These are phyloP conservation scores for Colius striatus DNA, from an alignment of 2,113 vertebrate genomes.

Conservation along the genomic window DNA sequence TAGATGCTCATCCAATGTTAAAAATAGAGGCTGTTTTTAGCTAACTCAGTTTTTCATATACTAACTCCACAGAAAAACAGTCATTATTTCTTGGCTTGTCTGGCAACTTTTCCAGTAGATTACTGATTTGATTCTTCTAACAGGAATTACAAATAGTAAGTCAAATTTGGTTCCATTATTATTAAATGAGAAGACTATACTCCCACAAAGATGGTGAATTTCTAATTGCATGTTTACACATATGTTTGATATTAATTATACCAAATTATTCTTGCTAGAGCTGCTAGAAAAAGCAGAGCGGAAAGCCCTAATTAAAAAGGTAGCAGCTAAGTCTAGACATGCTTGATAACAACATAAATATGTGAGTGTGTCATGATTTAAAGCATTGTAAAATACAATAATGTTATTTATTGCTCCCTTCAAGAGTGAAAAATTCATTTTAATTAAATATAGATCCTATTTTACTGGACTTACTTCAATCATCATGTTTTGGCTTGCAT, in stretches of 20 bases:
- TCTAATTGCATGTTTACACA: not conserved
- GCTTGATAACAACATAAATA: slow-evolving; percentile 34
- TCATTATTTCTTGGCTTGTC: not conserved
- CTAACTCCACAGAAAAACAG: not conserved
- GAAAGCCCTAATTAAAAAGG: slow-evolving; percentile 2
- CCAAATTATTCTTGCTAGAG: not conserved
- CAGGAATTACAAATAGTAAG: not conserved
- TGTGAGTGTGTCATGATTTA: not conserved
- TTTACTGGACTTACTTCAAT: slow-evolving; percentile 23
- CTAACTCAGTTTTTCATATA: not conserved
- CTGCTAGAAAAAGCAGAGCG: not conserved
- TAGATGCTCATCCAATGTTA: not conserved
- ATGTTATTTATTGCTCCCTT: slow-evolving; percentile 33
- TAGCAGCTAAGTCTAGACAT: not conserved
- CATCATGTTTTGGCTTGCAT: not conserved
- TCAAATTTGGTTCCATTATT: not conserved
- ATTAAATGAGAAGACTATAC: not conserved
- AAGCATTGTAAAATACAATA: slow-evolving; percentile 38
- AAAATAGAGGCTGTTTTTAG: not conserved
- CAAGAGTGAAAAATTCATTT: slow-evolving; percentile 59
- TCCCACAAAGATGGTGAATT: not conserved
- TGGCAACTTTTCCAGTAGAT: not conserved
- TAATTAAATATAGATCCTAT: slow-evolving; percentile 58
- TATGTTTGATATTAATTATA: slow-evolving; percentile 1
- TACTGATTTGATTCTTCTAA: not conserved